These are phyloP conservation scores for Nanger granti DNA, from an alignment of 2,113 vertebrate genomes.

Conservation along the genomic window DNA sequence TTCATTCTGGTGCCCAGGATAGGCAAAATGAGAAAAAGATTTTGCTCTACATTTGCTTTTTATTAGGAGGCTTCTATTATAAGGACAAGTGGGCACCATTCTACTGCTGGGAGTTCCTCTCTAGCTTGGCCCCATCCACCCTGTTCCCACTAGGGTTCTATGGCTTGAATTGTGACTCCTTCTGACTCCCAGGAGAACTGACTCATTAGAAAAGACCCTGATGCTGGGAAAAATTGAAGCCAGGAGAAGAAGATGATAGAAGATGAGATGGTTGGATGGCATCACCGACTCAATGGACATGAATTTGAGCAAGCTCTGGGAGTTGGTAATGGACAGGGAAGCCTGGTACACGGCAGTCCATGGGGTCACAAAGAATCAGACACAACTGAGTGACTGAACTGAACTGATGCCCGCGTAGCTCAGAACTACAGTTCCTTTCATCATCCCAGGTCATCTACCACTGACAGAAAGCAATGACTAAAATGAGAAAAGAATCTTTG, in stretches of 20 bases:
- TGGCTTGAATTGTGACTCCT: background rate
- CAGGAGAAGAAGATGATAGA: background rate
- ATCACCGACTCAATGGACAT: background rate
- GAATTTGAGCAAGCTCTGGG: background rate
- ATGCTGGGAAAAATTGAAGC: background rate
- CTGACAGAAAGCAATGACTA: background rate
- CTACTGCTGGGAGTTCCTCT: background rate
- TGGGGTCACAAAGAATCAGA: background rate
- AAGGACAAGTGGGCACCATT: background rate
- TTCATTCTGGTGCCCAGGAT: background rate
- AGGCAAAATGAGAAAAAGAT: background rate
- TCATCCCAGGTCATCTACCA: background rate
- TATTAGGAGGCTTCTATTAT: background rate
- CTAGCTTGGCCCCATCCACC: accelerated
- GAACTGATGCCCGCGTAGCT: accelerated
- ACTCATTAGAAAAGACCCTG: background rate
- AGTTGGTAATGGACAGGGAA: background rate
- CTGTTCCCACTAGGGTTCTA: background rate
- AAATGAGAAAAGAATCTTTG: background rate
- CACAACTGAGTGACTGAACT: background rate
- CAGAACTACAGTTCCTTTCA: background rate
- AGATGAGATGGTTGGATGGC: background rate
- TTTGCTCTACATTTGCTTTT: background rate
- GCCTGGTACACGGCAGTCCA: background rate
- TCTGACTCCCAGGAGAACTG: background rate